Evolutionary conservation across 2,113 vertebrate species (phyloP).

Genomic region (Stomatorhinus ivindoensis): DNA sequence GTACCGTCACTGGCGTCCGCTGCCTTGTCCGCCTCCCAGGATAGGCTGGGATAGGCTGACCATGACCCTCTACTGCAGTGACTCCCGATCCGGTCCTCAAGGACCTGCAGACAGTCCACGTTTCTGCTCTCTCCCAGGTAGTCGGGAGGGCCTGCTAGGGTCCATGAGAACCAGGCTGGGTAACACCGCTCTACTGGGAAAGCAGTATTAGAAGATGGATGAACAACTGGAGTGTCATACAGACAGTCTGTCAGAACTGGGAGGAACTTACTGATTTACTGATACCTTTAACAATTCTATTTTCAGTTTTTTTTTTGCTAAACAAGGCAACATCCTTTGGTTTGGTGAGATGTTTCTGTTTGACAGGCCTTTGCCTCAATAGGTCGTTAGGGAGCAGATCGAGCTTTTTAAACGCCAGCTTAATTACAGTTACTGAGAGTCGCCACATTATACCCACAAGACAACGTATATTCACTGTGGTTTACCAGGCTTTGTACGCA

Average conservation of each 20-base stretch:
- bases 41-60: not conserved
- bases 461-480: not conserved
- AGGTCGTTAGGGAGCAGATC: not conserved
- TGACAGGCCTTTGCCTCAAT: not conserved
- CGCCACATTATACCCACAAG: not conserved
- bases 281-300: not conserved
- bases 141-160: not conserved
- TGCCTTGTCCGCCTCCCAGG: not conserved
- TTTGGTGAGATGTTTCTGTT: not conserved
- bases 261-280: not conserved
- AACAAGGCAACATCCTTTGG: not conserved
- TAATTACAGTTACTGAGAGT: not conserved
- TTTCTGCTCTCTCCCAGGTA: not conserved
- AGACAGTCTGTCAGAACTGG: not conserved
- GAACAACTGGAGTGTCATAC: not conserved
- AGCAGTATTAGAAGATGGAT: not conserved
- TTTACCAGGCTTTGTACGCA: not conserved
- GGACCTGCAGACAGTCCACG: not conserved
- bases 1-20: not conserved
- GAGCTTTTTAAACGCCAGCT: not conserved
- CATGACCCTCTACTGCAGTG: not conserved
- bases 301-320: not conserved
- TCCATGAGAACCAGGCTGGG: not conserved
- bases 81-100: not conserved
- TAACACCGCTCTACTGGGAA: not conserved